A percentile compares a stretch with the other conserved stretches of the same genome.
These are phyloP conservation scores for Macaria notata DNA, from an alignment of 2,888 invertebrate species.

Conservation along the genomic window DNA sequence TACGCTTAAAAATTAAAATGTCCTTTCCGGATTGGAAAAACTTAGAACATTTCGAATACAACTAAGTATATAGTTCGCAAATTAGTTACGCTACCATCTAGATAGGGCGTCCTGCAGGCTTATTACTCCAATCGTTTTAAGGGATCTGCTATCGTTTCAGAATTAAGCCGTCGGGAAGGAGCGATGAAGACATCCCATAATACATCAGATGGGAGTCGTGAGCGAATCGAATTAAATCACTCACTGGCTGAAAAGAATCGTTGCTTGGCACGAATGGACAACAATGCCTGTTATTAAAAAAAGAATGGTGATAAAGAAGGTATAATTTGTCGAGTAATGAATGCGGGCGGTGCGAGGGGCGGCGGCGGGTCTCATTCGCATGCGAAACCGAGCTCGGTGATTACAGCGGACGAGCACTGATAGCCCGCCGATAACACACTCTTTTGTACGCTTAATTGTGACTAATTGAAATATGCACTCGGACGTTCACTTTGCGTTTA, in stretches of 20 bases:
- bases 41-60: neutral
- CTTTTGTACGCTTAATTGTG: constrained; percentile 68
- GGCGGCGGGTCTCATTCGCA: constrained; percentile 61
- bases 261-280: constrained; percentile 75
- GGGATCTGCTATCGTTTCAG: constrained; percentile 18
- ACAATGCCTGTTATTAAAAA: constrained; percentile 79
- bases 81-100: constrained; percentile 7
- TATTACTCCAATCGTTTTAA: constrained; percentile 12
- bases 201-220: constrained; percentile 61
- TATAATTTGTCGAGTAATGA: constrained; percentile 76
- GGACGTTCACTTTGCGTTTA: constrained; percentile 26
- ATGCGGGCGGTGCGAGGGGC: constrained; percentile 71
- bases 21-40: too few relatives aligned
- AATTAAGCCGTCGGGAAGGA: constrained; percentile 49
- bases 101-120: constrained; percentile 1
- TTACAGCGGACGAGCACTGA: constrained; percentile 61
- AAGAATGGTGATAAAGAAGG: constrained; percentile 73
- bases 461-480: constrained; percentile 57
- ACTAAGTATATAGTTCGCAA: constrained; percentile 5
- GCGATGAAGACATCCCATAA: constrained; percentile 60
- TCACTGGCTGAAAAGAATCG: constrained; percentile 75
- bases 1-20: too few relatives aligned
- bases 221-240: constrained; percentile 75
- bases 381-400: constrained; percentile 60
- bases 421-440: constrained; percentile 63